Conservation (phyloP, 2,888 invertebrate species). For the Epinotia bilunana region DNA sequence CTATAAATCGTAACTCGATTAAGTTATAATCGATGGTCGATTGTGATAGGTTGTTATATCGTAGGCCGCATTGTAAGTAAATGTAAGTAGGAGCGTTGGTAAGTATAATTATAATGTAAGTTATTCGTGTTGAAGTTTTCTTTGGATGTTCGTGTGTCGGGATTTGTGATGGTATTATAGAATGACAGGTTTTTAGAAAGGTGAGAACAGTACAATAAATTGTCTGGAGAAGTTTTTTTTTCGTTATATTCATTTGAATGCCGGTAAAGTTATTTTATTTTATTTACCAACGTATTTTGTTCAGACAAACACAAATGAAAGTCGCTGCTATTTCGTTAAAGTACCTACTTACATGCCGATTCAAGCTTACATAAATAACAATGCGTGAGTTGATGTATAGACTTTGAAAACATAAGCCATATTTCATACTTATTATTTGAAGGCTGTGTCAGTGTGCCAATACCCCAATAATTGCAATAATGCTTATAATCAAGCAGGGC, state of each 20-base stretch:
- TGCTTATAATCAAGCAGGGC: too few species aligned
- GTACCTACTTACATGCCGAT: too few species aligned
- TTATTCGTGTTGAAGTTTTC: slow-evolving; percentile 31
- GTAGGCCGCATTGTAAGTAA: slow-evolving; percentile 45
- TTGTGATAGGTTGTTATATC: slow-evolving; percentile 64
- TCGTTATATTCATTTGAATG: background rate
- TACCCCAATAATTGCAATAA: too few species aligned
- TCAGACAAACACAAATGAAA: background rate
- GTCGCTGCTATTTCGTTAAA: too few species aligned
- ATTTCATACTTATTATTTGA: too few species aligned
- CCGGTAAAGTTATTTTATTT: background rate
- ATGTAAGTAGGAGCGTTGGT: slow-evolving; percentile 36
- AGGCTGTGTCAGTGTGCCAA: too few species aligned
- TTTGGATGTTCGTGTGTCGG: slow-evolving; percentile 21
- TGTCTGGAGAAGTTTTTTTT: background rate
- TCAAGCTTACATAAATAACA: too few species aligned
- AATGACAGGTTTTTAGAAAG: slow-evolving; percentile 15
- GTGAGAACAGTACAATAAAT: slow-evolving; percentile 5
- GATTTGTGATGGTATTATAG: slow-evolving; percentile 34
- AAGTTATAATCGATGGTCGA: slow-evolving; percentile 79
- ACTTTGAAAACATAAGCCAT: too few species aligned
- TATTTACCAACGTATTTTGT: background rate
- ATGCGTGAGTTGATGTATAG: too few species aligned
- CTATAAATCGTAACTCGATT: slow-evolving; percentile 83
- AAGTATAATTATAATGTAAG: slow-evolving; percentile 43